Evolutionary conservation across 2,797 vertebrate genomes (phyloP).

Genomic region (Tragelaphus eurycerus): DNA sequence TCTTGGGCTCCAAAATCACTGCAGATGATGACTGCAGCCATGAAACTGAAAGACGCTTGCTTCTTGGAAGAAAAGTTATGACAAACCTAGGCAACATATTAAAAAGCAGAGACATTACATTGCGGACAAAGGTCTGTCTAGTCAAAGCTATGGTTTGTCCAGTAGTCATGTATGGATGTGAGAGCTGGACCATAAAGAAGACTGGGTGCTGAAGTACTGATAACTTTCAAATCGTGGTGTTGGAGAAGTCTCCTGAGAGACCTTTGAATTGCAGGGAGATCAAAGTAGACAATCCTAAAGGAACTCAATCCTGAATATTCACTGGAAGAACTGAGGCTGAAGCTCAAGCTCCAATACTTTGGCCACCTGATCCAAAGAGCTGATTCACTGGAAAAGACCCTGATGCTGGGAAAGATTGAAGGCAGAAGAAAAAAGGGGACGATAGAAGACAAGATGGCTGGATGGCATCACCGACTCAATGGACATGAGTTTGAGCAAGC

Average conservation of each 20-base stretch:
- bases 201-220: not conserved
- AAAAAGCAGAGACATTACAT: not conserved
- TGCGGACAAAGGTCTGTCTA: not conserved
- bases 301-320: not conserved
- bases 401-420: not conserved
- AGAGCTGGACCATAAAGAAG: not conserved
- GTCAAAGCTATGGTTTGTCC: not conserved
- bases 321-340: not conserved
- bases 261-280: not conserved
- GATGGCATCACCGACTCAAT: not conserved
- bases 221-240: not conserved
- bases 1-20: not conserved
- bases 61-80: not conserved
- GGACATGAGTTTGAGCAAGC: not conserved
- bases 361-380: not conserved
- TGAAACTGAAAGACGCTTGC: not conserved
- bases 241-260: not conserved
- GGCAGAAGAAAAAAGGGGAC: rapidly evolving
- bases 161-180: not conserved
- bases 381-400: not conserved
- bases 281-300: not conserved
- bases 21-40: not conserved
- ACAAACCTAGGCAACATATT: not conserved
- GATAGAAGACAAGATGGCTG: not conserved
- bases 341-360: not conserved